Percentiles rank a stretch among this genome's conserved stretches.
These are phyloP conservation scores for Chelonia mydas DNA, from an alignment of 2,797 vertebrate species.

Conservation along the genomic window DNA sequence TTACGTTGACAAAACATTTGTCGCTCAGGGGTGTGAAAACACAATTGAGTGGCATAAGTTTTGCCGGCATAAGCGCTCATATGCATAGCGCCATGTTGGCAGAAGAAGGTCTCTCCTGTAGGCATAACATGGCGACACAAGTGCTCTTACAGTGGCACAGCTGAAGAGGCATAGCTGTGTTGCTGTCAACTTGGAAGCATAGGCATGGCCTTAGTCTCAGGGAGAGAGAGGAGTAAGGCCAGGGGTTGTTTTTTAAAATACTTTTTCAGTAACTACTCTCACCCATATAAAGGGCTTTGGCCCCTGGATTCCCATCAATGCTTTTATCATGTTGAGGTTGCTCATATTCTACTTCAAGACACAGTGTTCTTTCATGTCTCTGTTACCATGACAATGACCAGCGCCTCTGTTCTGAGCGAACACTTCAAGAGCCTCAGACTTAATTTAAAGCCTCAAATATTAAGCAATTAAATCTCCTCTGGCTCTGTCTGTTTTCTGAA, in stretches of 20 bases:
- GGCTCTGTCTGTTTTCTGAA: background rate
- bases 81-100: too few relatives aligned
- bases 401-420: background rate
- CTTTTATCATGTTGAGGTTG: background rate
- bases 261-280: background rate
- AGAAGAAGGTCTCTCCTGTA: too few relatives aligned
- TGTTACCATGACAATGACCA: background rate
- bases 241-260: background rate
- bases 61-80: too few relatives aligned
- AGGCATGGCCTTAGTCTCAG: background rate
- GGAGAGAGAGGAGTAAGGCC: constrained; percentile 25
- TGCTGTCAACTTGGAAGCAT: too few relatives aligned
- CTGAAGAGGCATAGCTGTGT: too few relatives aligned
- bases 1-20: too few relatives aligned
- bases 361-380: background rate
- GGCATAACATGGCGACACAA: too few relatives aligned
- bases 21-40: too few relatives aligned
- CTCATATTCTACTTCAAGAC: constrained; percentile 5
- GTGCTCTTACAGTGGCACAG: too few relatives aligned
- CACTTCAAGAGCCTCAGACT: background rate
- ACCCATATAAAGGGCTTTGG: background rate
- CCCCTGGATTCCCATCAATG: background rate
- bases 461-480: background rate
- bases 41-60: too few relatives aligned
- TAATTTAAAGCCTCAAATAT: background rate